Evolutionary conservation across 2,113 vertebrate species (phyloP), one percentile per base, ranked within the genome.

Genomic region (Rhipidura dahli): DNA sequence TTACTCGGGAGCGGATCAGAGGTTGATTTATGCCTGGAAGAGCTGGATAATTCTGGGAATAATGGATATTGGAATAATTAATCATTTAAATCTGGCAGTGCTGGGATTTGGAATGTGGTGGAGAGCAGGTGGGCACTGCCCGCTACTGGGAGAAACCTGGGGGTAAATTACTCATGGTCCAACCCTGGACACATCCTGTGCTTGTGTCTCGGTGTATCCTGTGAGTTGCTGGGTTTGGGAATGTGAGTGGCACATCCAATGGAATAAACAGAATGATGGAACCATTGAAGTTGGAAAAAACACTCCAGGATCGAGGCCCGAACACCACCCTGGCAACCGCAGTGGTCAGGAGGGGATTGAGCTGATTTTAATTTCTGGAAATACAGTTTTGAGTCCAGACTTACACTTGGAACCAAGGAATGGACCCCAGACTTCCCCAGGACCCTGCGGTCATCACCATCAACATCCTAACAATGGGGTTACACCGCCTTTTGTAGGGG

Each of bases 301-400:
- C 14, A n/a, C 35, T 27, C 76, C 35, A 31, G n/a, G 75, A 47
- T 2, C 0, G 7, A 44, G 71, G 40, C 3, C 3, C 35, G 31
- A 49, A 49, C 31, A 14, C 12, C 1, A 1, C 37, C 53, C 27
- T 26, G 53, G 4, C 20, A 26, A 9, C 21, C 13, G 15, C 40
- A 13, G 3, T 22, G 33, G 69, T 7, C 77, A 68, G 70, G 59
- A 72, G 31, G 57, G 78, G 57, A 26, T 35, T 79, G 70, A 89
- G 87, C 33, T 3, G 11, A 5, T 53, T 75, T 96, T 94, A 95
- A 95, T 84, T 81, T 63, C 80, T 66, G 89, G 40, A 92, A 89
- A 89, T 10, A 61, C 87, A 72, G 42, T 26, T 94, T 47, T 15
- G 40, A 81, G 68, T 61, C 93, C 83, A 39, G 73, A 68, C 59